A percentile compares a stretch with the other conserved stretches of the same genome.
Evolutionary conservation across 2,888 invertebrate genomes (phyloP).

Genomic region (Flabesymbios commensalis): DNA sequence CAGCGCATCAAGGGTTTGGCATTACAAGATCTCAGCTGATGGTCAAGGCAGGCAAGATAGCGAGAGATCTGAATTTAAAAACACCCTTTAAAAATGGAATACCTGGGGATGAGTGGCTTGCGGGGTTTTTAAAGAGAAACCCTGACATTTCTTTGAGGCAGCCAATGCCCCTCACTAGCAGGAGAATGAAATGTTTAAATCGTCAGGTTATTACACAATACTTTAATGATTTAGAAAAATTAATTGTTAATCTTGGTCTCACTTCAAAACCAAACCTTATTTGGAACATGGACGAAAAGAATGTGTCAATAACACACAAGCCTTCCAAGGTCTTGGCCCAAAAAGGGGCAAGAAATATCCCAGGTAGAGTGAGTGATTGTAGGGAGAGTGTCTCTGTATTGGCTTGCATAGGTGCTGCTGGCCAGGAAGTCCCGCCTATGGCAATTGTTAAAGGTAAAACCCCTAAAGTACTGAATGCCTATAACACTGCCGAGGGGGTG

Average conservation of each 20-base stretch:
- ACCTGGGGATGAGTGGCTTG: conserved; percentile 1
- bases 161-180: not conserved
- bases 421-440: not conserved
- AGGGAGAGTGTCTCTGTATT: not conserved
- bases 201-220: not conserved
- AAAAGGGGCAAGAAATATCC: not conserved
- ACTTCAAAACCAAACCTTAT: not conserved
- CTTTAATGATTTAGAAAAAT: not conserved
- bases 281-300: conserved; percentile 2
- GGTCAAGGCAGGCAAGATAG: not conserved
- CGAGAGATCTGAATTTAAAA: not conserved
- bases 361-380: not conserved
- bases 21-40: not conserved
- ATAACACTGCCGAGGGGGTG: conserved; percentile 12
- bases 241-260: not conserved
- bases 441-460: not conserved
- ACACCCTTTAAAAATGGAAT: conserved; percentile 2
- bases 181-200: not conserved
- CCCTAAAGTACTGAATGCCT: not conserved
- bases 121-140: not conserved
- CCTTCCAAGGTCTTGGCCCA: not conserved
- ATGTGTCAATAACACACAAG: not conserved
- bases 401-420: not conserved
- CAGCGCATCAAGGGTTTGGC: conserved; percentile 1
- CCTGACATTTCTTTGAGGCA: not conserved